Conservation (phyloP, 2,113 vertebrate species). For the Platycercus adscitus region DNA sequence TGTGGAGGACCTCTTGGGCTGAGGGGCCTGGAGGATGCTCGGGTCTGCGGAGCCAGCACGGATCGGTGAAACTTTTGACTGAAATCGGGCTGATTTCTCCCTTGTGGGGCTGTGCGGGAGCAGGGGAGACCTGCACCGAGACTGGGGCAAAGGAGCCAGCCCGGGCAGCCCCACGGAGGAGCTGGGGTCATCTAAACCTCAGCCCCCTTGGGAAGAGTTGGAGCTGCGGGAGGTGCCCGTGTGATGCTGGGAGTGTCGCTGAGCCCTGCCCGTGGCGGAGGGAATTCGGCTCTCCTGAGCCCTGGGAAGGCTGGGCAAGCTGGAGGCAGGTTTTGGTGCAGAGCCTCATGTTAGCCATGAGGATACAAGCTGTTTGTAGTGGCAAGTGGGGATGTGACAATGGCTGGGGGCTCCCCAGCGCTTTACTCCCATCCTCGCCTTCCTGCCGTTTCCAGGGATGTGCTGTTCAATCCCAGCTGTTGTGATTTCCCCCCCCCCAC, state of each 20-base stretch:
- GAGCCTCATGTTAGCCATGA: not conserved
- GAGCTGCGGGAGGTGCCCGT: not conserved
- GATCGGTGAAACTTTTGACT: not conserved
- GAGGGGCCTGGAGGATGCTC: not conserved
- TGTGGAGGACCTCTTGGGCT: accelerated
- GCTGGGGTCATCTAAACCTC: accelerated
- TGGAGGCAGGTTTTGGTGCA: not conserved
- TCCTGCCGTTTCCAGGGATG: accelerated
- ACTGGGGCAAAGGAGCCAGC: not conserved
- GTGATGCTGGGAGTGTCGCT: accelerated
- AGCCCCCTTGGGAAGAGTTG: not conserved
- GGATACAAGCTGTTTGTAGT: accelerated
- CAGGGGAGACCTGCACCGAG: not conserved
- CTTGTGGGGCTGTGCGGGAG: not conserved
- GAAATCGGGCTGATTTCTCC: not conserved
- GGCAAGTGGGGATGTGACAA: accelerated
- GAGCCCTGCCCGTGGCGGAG: not conserved
- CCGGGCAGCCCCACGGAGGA: not conserved
- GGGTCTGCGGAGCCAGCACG: accelerated
- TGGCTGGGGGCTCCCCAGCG: accelerated
- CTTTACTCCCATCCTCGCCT: not conserved
- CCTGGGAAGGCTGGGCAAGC: not conserved
- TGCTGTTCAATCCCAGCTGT: not conserved
- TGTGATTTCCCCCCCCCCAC: accelerated
- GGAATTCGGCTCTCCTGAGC: not conserved